Evolutionary conservation across 1,140 invertebrate species (phyloP).

Genomic region (Zaprionus tsacasi): DNA sequence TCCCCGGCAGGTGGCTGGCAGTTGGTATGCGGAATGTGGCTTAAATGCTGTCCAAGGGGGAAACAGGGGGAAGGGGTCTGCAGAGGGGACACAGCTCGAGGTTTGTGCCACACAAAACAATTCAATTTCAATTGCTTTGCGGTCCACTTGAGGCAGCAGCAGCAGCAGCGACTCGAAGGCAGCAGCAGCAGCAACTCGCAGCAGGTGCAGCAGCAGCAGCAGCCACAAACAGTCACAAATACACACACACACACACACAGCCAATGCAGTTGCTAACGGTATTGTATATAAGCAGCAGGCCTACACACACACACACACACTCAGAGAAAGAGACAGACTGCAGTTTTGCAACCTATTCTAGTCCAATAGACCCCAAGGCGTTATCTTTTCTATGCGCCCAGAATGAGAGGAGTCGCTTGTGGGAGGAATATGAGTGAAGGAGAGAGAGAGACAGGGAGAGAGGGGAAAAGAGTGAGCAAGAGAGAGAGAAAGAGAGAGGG

Average conservation of each 20-base stretch:
- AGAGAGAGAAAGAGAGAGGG: conserved; percentile 20
- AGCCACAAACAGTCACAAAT: conserved; percentile 37
- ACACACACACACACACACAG: conserved; percentile 31
- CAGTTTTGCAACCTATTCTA: conserved; percentile 80
- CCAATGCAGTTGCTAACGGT: conserved; percentile 64
- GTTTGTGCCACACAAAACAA: conserved; percentile 76
- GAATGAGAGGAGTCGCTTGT: conserved; percentile 19
- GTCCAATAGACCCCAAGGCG: conserved; percentile 68
- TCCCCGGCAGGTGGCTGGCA: conserved; percentile 20
- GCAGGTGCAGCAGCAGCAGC: conserved; percentile 59
- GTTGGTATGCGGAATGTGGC: conserved; percentile 35
- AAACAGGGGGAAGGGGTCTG: neutral
- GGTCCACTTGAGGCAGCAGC: conserved; percentile 69
- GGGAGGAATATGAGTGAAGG: neutral
- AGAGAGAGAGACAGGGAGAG: conserved; percentile 6
- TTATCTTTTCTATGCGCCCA: conserved; percentile 78
- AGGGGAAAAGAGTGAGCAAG: neutral
- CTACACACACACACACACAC: neutral
- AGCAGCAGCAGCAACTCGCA: conserved; percentile 2
- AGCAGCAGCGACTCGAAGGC: neutral
- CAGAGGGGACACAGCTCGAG: conserved; percentile 37
- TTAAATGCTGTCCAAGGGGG: conserved; percentile 51
- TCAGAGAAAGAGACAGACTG: neutral
- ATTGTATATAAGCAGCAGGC: conserved; percentile 65
- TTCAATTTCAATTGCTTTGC: conserved; percentile 81